Evolutionary conservation across 1,140 invertebrate species (phyloP).

Genomic region (Zaprionus taronus): DNA sequence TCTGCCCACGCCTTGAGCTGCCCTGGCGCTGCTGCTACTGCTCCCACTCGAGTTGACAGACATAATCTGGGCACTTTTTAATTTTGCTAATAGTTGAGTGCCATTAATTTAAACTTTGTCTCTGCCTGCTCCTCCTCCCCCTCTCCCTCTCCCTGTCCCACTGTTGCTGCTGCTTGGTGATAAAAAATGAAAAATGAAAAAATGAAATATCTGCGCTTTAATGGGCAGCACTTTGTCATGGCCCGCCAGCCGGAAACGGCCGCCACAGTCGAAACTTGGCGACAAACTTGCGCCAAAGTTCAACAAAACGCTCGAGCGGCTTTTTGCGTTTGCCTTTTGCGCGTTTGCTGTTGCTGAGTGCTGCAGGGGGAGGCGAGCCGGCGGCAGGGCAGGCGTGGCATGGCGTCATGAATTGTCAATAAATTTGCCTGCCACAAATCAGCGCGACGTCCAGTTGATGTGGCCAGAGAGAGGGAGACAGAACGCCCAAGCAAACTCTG

Average conservation of each 20-base stretch:
- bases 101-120: conserved; percentile 82
- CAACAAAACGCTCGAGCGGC: conserved; percentile 71
- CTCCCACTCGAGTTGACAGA: conserved; percentile 32
- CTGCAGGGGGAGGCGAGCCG: background rate
- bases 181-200: conserved; percentile 45
- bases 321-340: conserved; percentile 22
- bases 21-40: background rate
- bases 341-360: conserved; percentile 26
- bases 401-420: conserved; percentile 75
- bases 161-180: conserved; percentile 16
- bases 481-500: background rate
- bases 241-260: conserved; percentile 63
- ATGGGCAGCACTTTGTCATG: conserved; percentile 77
- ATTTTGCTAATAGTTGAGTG: conserved; percentile 82
- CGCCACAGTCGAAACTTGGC: conserved; percentile 61
- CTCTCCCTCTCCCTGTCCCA: conserved; percentile 28
- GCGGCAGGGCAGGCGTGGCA: background rate
- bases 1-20: no score
- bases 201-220: conserved; percentile 79
- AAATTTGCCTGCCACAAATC: conserved; percentile 80
- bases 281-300: conserved; percentile 77
- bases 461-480: background rate
- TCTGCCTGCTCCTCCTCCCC: conserved; percentile 57
- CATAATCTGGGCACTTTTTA: conserved; percentile 75
- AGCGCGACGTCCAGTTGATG: conserved; percentile 50